phyloP scores from a whole-genome alignment of 2,888 invertebrate genomes.

The Himalopsyche anomala region DNA sequence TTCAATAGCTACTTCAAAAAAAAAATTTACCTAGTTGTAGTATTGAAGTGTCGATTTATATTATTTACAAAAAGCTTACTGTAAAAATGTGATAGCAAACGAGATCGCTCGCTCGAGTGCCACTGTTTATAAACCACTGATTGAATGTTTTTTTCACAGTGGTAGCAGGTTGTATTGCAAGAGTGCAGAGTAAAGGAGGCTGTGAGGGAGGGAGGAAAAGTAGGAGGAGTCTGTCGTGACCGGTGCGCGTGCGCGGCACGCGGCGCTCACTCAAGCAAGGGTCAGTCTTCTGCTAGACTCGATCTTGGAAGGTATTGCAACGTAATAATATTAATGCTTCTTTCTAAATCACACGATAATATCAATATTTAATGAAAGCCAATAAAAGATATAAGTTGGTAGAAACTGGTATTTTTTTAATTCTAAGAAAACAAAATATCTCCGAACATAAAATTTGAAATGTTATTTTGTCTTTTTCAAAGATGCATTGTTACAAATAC shows the following conservation, averaged over 20 bases:
- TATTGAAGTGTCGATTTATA: too few relatives aligned
- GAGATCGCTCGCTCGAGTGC: background rate
- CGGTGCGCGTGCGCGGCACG: conserved; percentile 64
- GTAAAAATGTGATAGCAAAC: too few relatives aligned
- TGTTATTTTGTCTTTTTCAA: too few relatives aligned
- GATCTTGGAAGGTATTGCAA: conserved; percentile 15
- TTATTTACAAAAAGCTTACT: too few relatives aligned
- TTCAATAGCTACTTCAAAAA: too few relatives aligned
- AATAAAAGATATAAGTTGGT: too few relatives aligned
- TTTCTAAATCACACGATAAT: background rate
- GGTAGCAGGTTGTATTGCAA: conserved; percentile 26
- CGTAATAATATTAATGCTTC: background rate
- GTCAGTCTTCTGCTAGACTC: conserved; percentile 3
- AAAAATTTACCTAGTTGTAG: too few relatives aligned
- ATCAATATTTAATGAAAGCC: too few relatives aligned
- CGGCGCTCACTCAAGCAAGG: conserved; percentile 53
- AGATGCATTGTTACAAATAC: too few relatives aligned
- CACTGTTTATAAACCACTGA: background rate
- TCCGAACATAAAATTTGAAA: too few relatives aligned
- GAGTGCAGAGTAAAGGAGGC: conserved; percentile 14
- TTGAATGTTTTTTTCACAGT: conserved; percentile 1
- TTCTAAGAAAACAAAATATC: too few relatives aligned
- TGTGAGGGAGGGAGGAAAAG: conserved; percentile 53
- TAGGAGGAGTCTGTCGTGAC: conserved; percentile 61
- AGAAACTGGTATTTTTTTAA: too few relatives aligned